Percentiles rank a stretch among this genome's conserved stretches.
phyloP scores from a whole-genome alignment of 2,888 invertebrate species.

The Dromius quadrimaculatus region DNA sequence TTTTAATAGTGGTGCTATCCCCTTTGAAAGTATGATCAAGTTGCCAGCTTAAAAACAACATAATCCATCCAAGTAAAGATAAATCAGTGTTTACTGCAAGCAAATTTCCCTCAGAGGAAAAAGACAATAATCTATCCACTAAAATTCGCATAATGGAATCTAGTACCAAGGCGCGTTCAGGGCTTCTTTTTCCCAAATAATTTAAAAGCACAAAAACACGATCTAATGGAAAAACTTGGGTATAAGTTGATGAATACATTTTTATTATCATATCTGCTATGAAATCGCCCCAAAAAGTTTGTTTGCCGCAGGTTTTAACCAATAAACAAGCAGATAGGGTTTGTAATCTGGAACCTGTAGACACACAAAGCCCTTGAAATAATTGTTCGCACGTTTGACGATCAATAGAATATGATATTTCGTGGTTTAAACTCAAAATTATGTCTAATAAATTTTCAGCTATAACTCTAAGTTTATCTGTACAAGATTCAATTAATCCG shows the following conservation, averaged over 20 bases:
- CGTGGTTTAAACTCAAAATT: slow-evolving; percentile 71
- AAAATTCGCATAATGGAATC: slow-evolving; percentile 74
- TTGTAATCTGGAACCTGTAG: slow-evolving; percentile 83
- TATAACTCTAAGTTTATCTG: slow-evolving; percentile 86
- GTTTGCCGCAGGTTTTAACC: slow-evolving; percentile 78
- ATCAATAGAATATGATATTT: slow-evolving; percentile 61
- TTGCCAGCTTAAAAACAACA: slow-evolving; percentile 81
- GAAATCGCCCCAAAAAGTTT: slow-evolving; percentile 91
- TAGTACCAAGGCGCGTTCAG: slow-evolving; percentile 74
- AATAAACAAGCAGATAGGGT: slow-evolving; percentile 82
- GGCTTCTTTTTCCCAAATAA: slow-evolving; percentile 86
- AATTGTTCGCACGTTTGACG: slow-evolving; percentile 72
- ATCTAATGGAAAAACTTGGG: slow-evolving; percentile 86
- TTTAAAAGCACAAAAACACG: slow-evolving; percentile 89
- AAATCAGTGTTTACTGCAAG: slow-evolving; percentile 74
- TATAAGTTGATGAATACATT: slow-evolving; percentile 84
- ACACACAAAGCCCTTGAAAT: slow-evolving; percentile 81
- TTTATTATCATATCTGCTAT: slow-evolving; percentile 84
- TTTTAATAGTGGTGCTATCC: slow-evolving; percentile 64
- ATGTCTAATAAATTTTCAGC: slow-evolving; percentile 87
- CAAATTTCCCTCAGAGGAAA: slow-evolving; percentile 66
- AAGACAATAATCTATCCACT: slow-evolving; percentile 71
- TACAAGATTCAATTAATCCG: slow-evolving; percentile 72
- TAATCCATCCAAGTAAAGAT: slow-evolving; percentile 79
- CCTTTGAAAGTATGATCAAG: slow-evolving; percentile 67